phyloP scores from a whole-genome alignment of 53 echinoderm and acorn worm genomes.

The Astropecten irregularis region DNA sequence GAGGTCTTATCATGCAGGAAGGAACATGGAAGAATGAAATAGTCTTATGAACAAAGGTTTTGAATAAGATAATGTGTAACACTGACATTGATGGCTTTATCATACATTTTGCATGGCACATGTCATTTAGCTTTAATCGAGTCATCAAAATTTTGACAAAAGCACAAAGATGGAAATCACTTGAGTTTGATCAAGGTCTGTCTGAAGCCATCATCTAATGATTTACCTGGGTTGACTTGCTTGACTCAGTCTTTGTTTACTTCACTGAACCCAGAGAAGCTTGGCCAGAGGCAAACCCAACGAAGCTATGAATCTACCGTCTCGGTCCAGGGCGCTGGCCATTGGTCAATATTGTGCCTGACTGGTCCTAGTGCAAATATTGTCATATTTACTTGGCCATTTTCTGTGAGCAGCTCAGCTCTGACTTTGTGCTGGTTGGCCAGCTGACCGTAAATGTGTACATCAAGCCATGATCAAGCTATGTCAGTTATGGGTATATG shows the following conservation, averaged over 20 bases:
- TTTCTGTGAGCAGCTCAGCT: not conserved
- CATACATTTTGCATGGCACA: too few species aligned
- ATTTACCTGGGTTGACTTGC: not conserved
- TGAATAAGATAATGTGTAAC: too few species aligned
- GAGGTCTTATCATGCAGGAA: too few species aligned
- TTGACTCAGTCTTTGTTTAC: not conserved
- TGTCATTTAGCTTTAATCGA: too few species aligned
- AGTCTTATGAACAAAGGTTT: too few species aligned
- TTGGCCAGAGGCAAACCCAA: not conserved
- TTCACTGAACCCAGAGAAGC: not conserved
- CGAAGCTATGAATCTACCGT: not conserved
- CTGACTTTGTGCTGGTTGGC: not conserved
- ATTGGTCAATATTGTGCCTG: conserved; percentile 32
- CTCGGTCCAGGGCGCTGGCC: not conserved
- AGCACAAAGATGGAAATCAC: too few species aligned
- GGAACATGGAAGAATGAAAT: too few species aligned
- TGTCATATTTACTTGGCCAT: conserved; percentile 13
- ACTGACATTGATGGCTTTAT: too few species aligned
- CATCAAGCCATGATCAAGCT: too few species aligned
- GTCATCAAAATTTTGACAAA: too few species aligned
- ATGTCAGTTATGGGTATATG: too few species aligned
- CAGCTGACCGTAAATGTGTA: not conserved
- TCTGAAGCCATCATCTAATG: not conserved
- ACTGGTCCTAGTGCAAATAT: conserved; percentile 12
- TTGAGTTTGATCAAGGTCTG: too few species aligned